Evolutionary conservation across 2,888 invertebrate species (phyloP).

Genomic region (Polyommatus iphigenia): DNA sequence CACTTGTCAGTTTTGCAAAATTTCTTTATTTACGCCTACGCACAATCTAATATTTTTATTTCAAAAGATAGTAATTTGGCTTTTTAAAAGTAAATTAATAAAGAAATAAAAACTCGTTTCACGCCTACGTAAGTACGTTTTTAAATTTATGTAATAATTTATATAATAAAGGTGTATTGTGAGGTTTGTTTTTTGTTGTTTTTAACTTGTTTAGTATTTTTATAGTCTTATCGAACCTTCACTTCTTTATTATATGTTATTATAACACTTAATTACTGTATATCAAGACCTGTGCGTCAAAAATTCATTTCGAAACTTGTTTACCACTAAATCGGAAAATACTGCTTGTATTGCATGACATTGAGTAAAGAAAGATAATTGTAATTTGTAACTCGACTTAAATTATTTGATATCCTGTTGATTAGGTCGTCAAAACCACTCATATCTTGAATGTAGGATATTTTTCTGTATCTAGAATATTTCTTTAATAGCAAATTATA

Average conservation of each 20-base stretch:
- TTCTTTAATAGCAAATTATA: no score
- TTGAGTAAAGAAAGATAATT: neutral
- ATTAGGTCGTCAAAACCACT: neutral
- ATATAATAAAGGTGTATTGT: neutral
- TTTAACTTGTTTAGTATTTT: constrained; percentile 11
- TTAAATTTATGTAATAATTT: neutral
- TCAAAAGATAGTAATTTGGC: neutral
- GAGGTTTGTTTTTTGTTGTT: constrained; percentile 9
- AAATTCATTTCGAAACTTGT: neutral
- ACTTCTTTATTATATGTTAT: neutral
- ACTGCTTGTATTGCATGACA: neutral
- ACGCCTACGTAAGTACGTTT: constrained; percentile 4
- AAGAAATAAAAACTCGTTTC: neutral
- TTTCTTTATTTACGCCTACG: constrained; percentile 2
- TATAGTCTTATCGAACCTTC: neutral
- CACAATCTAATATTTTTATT: constrained; percentile 4
- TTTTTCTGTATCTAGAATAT: neutral
- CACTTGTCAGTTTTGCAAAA: neutral
- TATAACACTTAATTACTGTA: neutral
- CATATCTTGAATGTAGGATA: neutral
- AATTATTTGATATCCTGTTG: neutral
- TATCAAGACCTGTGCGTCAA: neutral
- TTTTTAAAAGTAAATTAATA: neutral
- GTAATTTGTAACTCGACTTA: neutral
- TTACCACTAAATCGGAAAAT: neutral